Conservation (phyloP, 2,888 invertebrate species). For the Stenurella melanura region DNA sequence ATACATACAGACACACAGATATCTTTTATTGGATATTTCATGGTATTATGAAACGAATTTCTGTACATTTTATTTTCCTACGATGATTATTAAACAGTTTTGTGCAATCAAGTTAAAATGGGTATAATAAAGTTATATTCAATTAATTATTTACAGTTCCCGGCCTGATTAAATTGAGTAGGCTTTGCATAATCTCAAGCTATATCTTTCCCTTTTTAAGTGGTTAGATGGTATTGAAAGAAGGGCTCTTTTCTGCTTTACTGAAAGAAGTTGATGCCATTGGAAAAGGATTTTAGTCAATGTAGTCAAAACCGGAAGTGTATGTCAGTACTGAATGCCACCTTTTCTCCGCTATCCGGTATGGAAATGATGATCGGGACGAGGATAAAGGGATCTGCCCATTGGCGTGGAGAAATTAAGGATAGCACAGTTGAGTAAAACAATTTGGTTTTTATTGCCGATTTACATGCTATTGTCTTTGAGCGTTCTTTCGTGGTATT, state of each 20-base stretch:
- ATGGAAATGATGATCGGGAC: slow-evolving; percentile 52
- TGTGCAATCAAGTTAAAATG: no score
- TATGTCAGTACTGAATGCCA: slow-evolving; percentile 39
- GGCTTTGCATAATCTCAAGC: slow-evolving; percentile 49
- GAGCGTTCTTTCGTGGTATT: background rate
- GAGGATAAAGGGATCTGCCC: slow-evolving; percentile 46
- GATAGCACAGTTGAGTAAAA: background rate
- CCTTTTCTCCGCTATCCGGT: slow-evolving; percentile 41
- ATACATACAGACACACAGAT: no score
- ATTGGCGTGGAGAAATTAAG: slow-evolving; percentile 48
- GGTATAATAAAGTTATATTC: background rate
- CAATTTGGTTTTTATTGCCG: background rate
- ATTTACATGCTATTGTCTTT: background rate
- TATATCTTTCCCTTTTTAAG: slow-evolving; percentile 48
- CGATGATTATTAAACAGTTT: no score
- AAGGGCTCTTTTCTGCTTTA: slow-evolving; percentile 36
- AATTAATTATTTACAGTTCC: slow-evolving; percentile 42
- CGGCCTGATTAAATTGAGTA: slow-evolving; percentile 50
- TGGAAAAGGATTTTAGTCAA: slow-evolving; percentile 37
- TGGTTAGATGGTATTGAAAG: slow-evolving; percentile 39
- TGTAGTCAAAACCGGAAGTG: slow-evolving; percentile 29
- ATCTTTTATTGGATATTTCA: no score
- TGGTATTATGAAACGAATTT: no score
- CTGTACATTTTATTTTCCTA: no score
- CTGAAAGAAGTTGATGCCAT: slow-evolving; percentile 47